These are phyloP conservation scores for Myiagra hebetior DNA, from an alignment of 2,113 vertebrate genomes.

Conservation along the genomic window DNA sequence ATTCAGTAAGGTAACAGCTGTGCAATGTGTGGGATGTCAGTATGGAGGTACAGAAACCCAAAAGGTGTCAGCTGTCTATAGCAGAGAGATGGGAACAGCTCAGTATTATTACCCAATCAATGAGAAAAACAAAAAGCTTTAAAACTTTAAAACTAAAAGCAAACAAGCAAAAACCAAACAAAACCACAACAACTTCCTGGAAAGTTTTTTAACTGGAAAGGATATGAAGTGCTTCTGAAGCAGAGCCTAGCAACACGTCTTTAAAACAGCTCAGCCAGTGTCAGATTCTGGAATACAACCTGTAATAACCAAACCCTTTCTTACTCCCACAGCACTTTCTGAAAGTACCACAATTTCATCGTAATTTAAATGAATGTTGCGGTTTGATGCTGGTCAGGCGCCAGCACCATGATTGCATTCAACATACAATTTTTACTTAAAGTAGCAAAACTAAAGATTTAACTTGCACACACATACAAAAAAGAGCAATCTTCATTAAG, in stretches of 20 bases:
- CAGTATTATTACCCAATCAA: neutral
- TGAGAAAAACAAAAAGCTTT: neutral
- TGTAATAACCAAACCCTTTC: neutral
- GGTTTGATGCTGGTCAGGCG: no score
- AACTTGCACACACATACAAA: neutral
- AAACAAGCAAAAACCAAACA: neutral
- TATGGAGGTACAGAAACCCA: neutral
- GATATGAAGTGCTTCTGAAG: neutral
- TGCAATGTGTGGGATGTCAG: neutral
- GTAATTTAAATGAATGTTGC: neutral
- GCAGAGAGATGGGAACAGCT: neutral
- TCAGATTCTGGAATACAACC: neutral
- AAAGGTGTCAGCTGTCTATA: neutral
- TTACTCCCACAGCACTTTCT: neutral
- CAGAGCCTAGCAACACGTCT: neutral
- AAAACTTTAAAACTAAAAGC: neutral
- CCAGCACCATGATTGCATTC: no score
- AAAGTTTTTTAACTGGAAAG: neutral
- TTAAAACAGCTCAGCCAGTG: neutral
- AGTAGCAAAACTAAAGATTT: neutral
- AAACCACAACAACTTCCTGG: neutral
- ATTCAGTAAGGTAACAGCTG: slow-evolving; percentile 75
- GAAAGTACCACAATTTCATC: neutral
- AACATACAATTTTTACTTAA: no score
- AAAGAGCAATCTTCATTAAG: neutral